phyloP scores from a whole-genome alignment of 2,797 vertebrate species.

The Dicrostonyx torquatus region DNA sequence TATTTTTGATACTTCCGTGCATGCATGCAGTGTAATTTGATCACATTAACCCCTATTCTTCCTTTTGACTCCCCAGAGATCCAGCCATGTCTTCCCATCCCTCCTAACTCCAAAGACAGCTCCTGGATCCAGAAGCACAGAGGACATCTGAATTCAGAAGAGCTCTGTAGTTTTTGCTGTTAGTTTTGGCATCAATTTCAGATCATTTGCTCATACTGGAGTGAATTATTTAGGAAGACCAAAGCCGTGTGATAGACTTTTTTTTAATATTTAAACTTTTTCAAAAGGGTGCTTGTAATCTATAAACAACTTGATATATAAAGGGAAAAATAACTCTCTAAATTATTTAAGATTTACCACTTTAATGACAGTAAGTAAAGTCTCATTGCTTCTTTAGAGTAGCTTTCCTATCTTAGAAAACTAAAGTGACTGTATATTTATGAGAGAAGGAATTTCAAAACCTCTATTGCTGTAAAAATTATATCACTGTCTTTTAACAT shows the following conservation, averaged over 20 bases:
- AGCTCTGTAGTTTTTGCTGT: neutral
- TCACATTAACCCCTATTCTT: too few species aligned
- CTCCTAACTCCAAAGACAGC: neutral
- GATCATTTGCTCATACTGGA: conserved; percentile 13
- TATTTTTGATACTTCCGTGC: too few species aligned
- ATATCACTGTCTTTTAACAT: neutral
- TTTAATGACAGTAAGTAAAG: conserved; percentile 38
- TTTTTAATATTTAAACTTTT: conserved; percentile 58
- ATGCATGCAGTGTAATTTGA: too few species aligned
- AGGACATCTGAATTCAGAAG: conserved; percentile 8
- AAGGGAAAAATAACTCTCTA: conserved; percentile 42
- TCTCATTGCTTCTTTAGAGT: conserved; percentile 11
- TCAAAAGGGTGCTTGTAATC: neutral
- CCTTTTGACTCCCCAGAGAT: too few species aligned
- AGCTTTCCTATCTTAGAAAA: neutral
- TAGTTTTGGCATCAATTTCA: conserved; percentile 4
- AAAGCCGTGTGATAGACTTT: neutral
- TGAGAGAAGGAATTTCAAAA: conserved; percentile 50
- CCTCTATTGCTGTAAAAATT: conserved; percentile 20
- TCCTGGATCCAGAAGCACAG: neutral
- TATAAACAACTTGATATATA: conserved; percentile 7
- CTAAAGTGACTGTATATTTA: neutral
- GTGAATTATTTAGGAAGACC: conserved; percentile 62
- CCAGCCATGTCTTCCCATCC: too few species aligned
- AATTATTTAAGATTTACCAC: conserved; percentile 60